These are phyloP conservation scores for Pterostichus niger DNA, from an alignment of 2,888 invertebrate species.

Conservation along the genomic window DNA sequence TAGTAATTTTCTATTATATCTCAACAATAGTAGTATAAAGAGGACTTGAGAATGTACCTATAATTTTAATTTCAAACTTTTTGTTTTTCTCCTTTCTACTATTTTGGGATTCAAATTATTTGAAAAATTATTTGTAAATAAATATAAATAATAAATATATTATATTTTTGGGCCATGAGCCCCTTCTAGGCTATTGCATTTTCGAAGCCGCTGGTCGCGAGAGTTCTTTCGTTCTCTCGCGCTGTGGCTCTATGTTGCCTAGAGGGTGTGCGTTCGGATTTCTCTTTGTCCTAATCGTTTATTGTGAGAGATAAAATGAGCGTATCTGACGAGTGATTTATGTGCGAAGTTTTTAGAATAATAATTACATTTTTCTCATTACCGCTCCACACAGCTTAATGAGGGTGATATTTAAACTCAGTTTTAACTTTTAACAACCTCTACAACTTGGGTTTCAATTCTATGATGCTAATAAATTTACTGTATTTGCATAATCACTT, in stretches of 20 bases:
- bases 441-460: neutral
- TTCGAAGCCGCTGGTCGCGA: neutral
- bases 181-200: too few relatives aligned
- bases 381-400: constrained; percentile 20
- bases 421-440: constrained; percentile 21
- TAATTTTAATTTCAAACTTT: too few relatives aligned
- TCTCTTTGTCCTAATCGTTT: constrained; percentile 66
- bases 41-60: too few relatives aligned
- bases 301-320: constrained; percentile 65
- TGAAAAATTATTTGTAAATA: too few relatives aligned
- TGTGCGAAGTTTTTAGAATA: constrained; percentile 57
- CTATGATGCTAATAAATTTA: constrained; percentile 33
- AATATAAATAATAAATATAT: too few relatives aligned
- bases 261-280: constrained; percentile 51
- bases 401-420: constrained; percentile 52
- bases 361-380: constrained; percentile 64
- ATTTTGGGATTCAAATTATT: too few relatives aligned
- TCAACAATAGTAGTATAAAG: too few relatives aligned
- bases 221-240: neutral
- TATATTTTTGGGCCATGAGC: too few relatives aligned
- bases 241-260: neutral
- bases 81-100: too few relatives aligned
- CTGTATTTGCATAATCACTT: constrained; percentile 28
- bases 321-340: constrained; percentile 61
- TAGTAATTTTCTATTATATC: too few relatives aligned